These are phyloP conservation scores for Pseudopipra pipra DNA, from an alignment of 2,113 vertebrate genomes.

Conservation along the genomic window DNA sequence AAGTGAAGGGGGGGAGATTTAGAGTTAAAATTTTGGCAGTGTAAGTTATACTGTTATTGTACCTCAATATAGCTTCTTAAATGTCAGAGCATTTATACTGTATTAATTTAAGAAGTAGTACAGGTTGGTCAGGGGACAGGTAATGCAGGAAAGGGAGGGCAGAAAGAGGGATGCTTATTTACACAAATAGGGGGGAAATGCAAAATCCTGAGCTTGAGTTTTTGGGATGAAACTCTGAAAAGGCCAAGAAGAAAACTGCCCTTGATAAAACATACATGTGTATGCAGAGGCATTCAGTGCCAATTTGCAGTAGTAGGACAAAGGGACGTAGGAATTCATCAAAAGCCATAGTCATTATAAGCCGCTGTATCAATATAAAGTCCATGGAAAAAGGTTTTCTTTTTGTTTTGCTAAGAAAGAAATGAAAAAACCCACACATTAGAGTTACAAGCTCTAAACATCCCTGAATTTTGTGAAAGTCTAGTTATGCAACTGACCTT, in stretches of 20 bases:
- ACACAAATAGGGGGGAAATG: not conserved
- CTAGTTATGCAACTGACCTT: conserved; percentile 26
- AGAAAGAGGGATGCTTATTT: not conserved
- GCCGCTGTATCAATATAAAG: not conserved
- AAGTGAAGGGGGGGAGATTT: not conserved
- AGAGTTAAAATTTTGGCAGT: not conserved
- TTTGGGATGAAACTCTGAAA: not conserved
- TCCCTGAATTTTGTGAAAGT: not conserved
- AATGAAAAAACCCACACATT: not conserved
- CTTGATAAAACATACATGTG: not conserved
- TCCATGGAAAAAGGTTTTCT: not conserved
- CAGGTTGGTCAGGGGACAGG: accelerated
- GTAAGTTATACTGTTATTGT: not conserved
- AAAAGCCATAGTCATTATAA: not conserved
- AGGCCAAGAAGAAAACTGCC: not conserved
- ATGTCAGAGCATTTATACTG: not conserved
- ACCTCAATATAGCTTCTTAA: not conserved
- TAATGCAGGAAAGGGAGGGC: not conserved
- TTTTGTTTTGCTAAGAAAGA: not conserved
- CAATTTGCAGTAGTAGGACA: not conserved
- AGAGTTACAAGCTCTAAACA: not conserved
- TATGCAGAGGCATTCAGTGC: not conserved
- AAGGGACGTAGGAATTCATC: not conserved
- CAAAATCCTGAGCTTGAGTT: not conserved
- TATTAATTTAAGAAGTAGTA: not conserved